A percentile compares a stretch with the other conserved stretches of the same genome.
Conservation (phyloP, 1,140 invertebrate genomes). For the Drosophila albomicans region DNA sequence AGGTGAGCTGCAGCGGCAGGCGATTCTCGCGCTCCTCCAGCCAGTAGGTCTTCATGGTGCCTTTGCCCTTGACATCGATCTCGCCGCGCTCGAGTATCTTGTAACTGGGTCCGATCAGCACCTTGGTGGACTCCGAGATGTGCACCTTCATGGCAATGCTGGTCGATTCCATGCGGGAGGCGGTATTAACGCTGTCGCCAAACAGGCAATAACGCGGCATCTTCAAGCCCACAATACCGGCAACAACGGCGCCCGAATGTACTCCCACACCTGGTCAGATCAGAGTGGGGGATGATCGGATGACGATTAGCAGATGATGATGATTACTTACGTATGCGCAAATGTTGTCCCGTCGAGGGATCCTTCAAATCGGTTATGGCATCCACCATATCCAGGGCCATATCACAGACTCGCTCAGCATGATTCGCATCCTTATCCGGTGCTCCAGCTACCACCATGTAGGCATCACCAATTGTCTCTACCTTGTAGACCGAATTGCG, state of each 20-base stretch:
- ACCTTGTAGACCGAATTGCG: slow-evolving; percentile 98
- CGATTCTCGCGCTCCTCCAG: slow-evolving; percentile 89
- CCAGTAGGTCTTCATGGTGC: slow-evolving; percentile 97
- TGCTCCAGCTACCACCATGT: slow-evolving; percentile 98
- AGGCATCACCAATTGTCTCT: slow-evolving; percentile 98
- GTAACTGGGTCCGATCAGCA: slow-evolving; percentile 91
- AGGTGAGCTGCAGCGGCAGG: slow-evolving; percentile 85
- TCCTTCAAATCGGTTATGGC: slow-evolving; percentile 96
- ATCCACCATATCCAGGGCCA: slow-evolving; percentile 98
- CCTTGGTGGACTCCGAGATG: slow-evolving; percentile 94
- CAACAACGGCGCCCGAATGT: slow-evolving; percentile 95
- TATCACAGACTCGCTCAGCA: slow-evolving; percentile 96
- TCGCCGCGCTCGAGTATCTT: slow-evolving; percentile 92
- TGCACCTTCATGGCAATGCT: slow-evolving; percentile 97
- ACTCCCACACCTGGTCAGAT: slow-evolving; percentile 89
- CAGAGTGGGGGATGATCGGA: neutral
- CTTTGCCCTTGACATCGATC: slow-evolving; percentile 94
- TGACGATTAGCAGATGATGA: too few relatives aligned
- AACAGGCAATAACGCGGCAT: slow-evolving; percentile 95
- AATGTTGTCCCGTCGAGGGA: slow-evolving; percentile 94
- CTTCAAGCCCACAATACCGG: slow-evolving; percentile 97
- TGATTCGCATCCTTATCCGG: slow-evolving; percentile 96
- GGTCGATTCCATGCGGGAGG: slow-evolving; percentile 96
- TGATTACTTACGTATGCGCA: slow-evolving; percentile 89
- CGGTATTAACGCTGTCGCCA: slow-evolving; percentile 96